phyloP scores from a whole-genome alignment of 2,113 vertebrate species.

The Columbina picui region DNA sequence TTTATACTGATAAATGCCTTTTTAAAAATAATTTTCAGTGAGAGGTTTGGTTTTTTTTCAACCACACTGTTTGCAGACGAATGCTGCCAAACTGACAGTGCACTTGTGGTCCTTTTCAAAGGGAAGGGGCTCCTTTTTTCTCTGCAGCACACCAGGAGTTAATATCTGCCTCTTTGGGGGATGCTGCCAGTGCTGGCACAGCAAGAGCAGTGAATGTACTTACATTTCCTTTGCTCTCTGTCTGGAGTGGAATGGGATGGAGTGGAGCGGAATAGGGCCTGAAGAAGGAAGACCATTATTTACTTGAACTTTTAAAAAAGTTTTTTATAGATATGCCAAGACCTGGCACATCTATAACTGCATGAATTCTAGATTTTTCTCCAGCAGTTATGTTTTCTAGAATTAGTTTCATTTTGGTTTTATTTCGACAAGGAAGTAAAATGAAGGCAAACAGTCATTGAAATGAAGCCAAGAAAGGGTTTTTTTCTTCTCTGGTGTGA shows the following conservation, averaged over 20 bases:
- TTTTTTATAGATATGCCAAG: neutral
- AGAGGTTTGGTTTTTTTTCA: neutral
- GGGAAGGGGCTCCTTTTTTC: neutral
- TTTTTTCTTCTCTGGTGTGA: neutral
- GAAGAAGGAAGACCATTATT: neutral
- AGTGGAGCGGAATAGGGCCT: neutral
- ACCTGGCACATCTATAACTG: neutral
- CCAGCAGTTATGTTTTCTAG: neutral
- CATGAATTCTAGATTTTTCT: neutral
- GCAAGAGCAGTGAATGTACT: neutral
- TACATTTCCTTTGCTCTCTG: neutral
- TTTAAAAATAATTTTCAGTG: neutral
- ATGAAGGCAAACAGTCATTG: neutral
- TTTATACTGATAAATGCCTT: neutral
- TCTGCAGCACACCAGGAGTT: neutral
- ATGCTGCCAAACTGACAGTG: neutral
- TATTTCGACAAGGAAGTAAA: neutral
- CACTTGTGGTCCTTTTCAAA: neutral
- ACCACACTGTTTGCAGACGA: neutral
- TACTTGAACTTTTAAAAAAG: neutral
- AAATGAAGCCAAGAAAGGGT: neutral
- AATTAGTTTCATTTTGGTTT: neutral
- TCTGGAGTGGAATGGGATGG: neutral
- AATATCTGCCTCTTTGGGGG: neutral
- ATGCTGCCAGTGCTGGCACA: neutral